These are phyloP conservation scores for Drosophila imparisetae DNA, from an alignment of 2,888 invertebrate species.

Conservation along the genomic window DNA sequence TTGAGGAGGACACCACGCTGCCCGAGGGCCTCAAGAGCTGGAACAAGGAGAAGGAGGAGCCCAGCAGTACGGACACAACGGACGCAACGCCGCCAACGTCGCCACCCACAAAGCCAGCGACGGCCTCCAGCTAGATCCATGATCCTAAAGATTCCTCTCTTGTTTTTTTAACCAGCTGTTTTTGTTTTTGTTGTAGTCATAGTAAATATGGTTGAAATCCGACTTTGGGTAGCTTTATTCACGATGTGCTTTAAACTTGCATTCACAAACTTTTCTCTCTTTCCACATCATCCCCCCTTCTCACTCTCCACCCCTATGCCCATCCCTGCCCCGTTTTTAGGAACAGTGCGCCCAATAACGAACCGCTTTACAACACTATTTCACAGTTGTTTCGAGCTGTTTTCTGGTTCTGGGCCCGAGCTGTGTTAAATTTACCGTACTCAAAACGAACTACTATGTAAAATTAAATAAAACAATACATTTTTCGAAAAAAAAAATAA, in stretches of 20 bases:
- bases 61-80: slow-evolving; percentile 38
- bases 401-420: slow-evolving; percentile 19
- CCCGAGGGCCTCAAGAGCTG: slow-evolving; percentile 98
- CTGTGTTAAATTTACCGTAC: slow-evolving; percentile 49
- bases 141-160: not conserved
- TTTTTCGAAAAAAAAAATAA: slow-evolving; percentile 34
- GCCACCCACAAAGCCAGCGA: slow-evolving; percentile 74
- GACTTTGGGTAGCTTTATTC: slow-evolving; percentile 26
- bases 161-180: slow-evolving; percentile 26
- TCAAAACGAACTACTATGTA: slow-evolving; percentile 22
- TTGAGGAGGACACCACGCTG: slow-evolving; percentile 97
- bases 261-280: slow-evolving; percentile 8
- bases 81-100: slow-evolving; percentile 52
- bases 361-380: slow-evolving; percentile 5
- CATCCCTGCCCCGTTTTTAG: not conserved
- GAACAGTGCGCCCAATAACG: not conserved
- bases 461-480: slow-evolving; percentile 34
- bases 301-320: not conserved
- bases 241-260: slow-evolving; percentile 37
- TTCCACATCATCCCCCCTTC: not conserved
- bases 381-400: slow-evolving; percentile 6
- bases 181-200: slow-evolving; percentile 49
- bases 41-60: slow-evolving; percentile 90
- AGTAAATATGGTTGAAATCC: slow-evolving; percentile 30
- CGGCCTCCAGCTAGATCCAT: slow-evolving; percentile 57